phyloP scores from a whole-genome alignment of 2,888 invertebrate genomes.

The Autographa gamma region DNA sequence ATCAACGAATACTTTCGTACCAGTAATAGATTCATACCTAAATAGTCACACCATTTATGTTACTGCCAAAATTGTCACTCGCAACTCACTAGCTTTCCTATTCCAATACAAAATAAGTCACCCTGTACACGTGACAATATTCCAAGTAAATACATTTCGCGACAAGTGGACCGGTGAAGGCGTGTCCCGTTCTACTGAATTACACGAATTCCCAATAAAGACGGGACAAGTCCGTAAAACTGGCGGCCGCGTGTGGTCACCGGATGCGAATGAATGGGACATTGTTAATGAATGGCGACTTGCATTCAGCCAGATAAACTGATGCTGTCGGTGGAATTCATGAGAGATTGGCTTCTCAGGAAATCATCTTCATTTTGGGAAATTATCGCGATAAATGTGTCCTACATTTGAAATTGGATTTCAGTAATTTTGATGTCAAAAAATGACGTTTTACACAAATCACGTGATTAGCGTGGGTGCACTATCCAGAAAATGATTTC shows the following conservation, averaged over 20 bases:
- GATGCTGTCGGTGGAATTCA: constrained; percentile 35
- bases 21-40: no score
- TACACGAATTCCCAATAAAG: constrained; percentile 77
- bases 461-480: no score
- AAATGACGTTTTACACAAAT: no score
- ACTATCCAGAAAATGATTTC: no score
- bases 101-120: background rate
- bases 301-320: constrained; percentile 44
- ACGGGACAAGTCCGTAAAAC: constrained; percentile 71
- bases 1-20: no score
- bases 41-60: no score
- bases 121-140: constrained; percentile 68
- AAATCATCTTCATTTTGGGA: background rate
- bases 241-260: constrained; percentile 77
- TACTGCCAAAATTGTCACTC: no score
- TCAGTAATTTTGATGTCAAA: no score
- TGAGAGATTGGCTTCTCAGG: constrained; percentile 4
- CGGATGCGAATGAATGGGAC: constrained; percentile 70
- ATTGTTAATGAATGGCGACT: constrained; percentile 59
- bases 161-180: constrained; percentile 63
- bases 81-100: background rate
- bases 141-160: constrained; percentile 74
- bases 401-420: no score
- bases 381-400: no score
- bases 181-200: constrained; percentile 74